These are phyloP conservation scores for Bos indicus DNA, from an alignment of 2,113 vertebrate genomes.

Conservation along the genomic window DNA sequence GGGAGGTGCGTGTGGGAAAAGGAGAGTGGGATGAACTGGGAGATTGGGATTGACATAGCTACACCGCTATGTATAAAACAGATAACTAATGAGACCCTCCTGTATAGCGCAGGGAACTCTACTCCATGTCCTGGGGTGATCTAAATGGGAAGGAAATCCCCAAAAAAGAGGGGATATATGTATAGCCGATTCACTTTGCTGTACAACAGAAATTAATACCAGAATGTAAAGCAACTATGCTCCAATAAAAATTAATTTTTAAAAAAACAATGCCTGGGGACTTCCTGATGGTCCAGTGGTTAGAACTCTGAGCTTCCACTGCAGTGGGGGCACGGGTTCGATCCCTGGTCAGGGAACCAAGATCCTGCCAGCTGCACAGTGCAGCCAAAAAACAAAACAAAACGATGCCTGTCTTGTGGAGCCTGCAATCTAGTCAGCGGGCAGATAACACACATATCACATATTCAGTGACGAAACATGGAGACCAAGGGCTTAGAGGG, in stretches of 20 bases:
- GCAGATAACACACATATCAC: background rate
- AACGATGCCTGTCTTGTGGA: background rate
- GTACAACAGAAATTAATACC: background rate
- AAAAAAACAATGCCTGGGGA: background rate
- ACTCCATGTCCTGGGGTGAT: background rate
- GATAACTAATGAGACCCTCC: background rate
- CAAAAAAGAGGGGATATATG: background rate
- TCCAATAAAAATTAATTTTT: background rate
- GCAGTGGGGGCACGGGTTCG: rapidly evolving
- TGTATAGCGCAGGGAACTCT: background rate
- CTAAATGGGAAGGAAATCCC: background rate
- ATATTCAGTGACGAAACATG: background rate
- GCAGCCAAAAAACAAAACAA: background rate
- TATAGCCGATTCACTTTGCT: background rate
- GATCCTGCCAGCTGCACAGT: background rate
- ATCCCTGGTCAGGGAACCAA: background rate
- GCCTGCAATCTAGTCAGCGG: background rate
- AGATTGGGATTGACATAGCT: background rate
- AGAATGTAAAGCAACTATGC: background rate
- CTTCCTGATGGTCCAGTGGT: background rate
- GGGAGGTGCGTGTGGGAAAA: background rate
- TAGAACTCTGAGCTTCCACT: background rate
- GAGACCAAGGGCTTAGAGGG: background rate
- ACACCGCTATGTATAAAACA: background rate
- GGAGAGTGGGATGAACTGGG: background rate